Base-by-base conservation (phyloP, 1,140 invertebrate species). In the Trichomalopsis sarcophagae region DNA sequence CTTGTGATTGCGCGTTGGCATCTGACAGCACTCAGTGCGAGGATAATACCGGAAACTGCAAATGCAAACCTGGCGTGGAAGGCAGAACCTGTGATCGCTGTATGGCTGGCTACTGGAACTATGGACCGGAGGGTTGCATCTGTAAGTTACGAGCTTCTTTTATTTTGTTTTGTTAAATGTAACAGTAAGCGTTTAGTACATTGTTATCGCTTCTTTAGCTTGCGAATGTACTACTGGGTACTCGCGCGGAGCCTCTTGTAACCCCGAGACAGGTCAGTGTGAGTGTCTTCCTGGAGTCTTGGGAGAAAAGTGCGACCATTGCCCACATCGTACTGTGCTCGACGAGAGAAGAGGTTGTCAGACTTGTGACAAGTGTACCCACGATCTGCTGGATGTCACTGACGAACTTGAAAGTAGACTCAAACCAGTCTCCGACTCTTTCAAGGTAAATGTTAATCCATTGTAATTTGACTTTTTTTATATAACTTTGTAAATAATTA, bases 261-360 rank as follows among this genome's bases (percentile, higher is more conserved):
- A 99, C 91, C 95, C 96, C 0, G 89, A 94, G 13, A 99, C 97
- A 2, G 99, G 99, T 0, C 97, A 98, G 87, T 99, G 99, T 91
- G 95, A 97, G 81, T 99, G 99, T 93, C 92, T 99, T 33, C 97
- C 97, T 0, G 98, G 98, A 21, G 99, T 99, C 0, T 96, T 98
- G 68, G 99, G 99, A 1, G 96, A 97, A 89, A 98, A 98, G 89
- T 99, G 99, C 92, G 98, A 99, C 88, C 95, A 96, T 7, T 99
- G 99, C 92, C 97, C 98, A 0, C 94, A 97, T 88, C 95, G 98
- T 88, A 93, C 97, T 85, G 95, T 97, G 10, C 93, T 96, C 11
- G 95, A 96, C 13, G 94, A 95, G 66, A 94, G 95, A 27, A 91
- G 95, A 80, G 96, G 96, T 2, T 97, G 97, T 89, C 94, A 95